Base-by-base conservation (phyloP, 2,113 vertebrate genomes). In the Cottus gobio region DNA sequence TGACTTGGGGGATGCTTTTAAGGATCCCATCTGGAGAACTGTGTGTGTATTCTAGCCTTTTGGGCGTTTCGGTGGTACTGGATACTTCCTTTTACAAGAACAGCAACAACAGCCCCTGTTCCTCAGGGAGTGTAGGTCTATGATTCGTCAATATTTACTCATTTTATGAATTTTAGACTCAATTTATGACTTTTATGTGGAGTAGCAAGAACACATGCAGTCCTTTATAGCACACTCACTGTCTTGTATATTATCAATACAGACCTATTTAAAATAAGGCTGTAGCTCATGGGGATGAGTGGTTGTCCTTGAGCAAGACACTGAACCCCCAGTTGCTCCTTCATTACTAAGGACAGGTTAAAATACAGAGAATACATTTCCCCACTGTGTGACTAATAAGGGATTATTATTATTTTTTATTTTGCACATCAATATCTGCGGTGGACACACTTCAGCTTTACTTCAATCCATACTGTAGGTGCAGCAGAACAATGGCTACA, bases 1-100 rank as follows among this genome's bases (percentile, higher is more conserved):
- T 71, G 77, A 80, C 68, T 62, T 36, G 13, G 5, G 30, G 61
- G 42, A 70, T 56, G 67, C 28, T 70, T 80, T 82, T 30, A 58
- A 28, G 20, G 18, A 79, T 71, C 26, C 44, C 15, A 42, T 80
- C 34, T 12, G 34, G 20, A 50, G 12, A 75, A 73, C 64, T 30
- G 2, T 31, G 0, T 58, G 52, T 65, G 28, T 28, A 24, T 71
- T 70, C 69, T n/a, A 57, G 15, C n/a, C 42, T 73, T 75, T 46
- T 50, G 61, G 70, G 10, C 22, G 37, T 26, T 71, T 52, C 74
- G 26, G 3, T 44, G 30, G 39, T 37, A 13, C 20, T 71, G n/a
- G 28, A 52, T 46, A 26, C 11, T 71, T 64, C 3, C 12, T 75
- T 58, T 57, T 75, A 65, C 10, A 71, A 63, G 20, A 71, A 11